A percentile compares a stretch with the other conserved stretches of the same genome.
These are phyloP conservation scores for Drosophila nannoptera DNA, from an alignment of 1,140 invertebrate species.

Conservation along the genomic window DNA sequence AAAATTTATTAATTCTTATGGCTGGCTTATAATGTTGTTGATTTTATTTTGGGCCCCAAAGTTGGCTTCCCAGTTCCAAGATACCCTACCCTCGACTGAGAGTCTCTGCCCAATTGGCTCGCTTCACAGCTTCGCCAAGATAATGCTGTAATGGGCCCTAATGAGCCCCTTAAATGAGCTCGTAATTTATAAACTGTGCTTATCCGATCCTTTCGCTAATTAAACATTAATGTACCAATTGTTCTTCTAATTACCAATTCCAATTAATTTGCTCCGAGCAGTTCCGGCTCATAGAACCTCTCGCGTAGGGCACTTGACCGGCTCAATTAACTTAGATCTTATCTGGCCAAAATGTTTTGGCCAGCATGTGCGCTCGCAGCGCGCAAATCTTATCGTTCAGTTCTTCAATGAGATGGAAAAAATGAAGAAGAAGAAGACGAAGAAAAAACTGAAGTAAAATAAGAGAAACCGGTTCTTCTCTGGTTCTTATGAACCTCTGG, in stretches of 20 bases:
- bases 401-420: slow-evolving; percentile 13
- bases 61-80: slow-evolving; percentile 15
- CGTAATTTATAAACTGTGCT: slow-evolving; percentile 39
- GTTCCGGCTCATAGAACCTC: slow-evolving; percentile 43
- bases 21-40: slow-evolving; percentile 67
- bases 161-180: slow-evolving; percentile 38
- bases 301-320: slow-evolving; percentile 54
- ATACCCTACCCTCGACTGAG: slow-evolving; percentile 39
- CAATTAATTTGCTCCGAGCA: slow-evolving; percentile 31
- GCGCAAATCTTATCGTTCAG: slow-evolving; percentile 33
- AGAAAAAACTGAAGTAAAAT: not conserved
- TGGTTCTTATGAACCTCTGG: slow-evolving; percentile 23
- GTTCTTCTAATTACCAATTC: slow-evolving; percentile 27
- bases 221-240: slow-evolving; percentile 35
- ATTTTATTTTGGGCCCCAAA: slow-evolving; percentile 44
- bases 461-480: slow-evolving; percentile 53
- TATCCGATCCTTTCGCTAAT: slow-evolving; percentile 64
- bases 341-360: slow-evolving; percentile 40
- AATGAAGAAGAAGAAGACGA: not conserved
- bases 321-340: slow-evolving; percentile 71
- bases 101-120: slow-evolving; percentile 12
- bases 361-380: slow-evolving; percentile 14
- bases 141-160: slow-evolving; percentile 19
- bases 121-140: not conserved
- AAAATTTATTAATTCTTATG: slow-evolving; percentile 69